Conservation (phyloP, 2,797 vertebrate genomes). For the Pagetopsis macropterus region DNA sequence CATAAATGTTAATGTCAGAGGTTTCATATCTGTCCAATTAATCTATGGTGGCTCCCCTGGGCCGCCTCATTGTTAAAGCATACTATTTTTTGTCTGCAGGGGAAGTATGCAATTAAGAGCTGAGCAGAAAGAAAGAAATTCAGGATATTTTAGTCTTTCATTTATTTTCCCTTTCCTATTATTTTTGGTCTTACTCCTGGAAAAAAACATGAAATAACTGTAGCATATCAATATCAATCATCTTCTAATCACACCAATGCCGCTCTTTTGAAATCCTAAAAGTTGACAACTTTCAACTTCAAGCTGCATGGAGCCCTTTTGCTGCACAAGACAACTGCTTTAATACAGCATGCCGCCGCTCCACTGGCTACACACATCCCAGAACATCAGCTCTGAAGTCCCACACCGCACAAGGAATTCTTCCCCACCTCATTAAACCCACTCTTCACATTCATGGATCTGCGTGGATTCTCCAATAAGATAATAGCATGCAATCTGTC, state of each 20-base stretch:
- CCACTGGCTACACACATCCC: constrained; percentile 43
- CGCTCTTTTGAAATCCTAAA: constrained; percentile 5
- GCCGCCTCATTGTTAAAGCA: constrained; percentile 73
- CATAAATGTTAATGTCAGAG: constrained; percentile 80
- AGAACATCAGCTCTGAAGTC: constrained; percentile 40
- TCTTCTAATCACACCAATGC: not conserved
- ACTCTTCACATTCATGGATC: constrained; percentile 60
- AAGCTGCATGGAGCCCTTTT: constrained; percentile 17
- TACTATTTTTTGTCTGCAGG: constrained; percentile 68
- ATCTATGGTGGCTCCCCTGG: constrained; percentile 74
- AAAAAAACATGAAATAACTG: constrained; percentile 11
- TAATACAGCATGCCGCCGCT: constrained; percentile 28
- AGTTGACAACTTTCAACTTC: constrained; percentile 25
- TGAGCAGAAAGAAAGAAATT: constrained; percentile 54
- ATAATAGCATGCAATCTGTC: constrained; percentile 80
- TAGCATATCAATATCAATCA: constrained; percentile 36
- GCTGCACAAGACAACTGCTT: constrained; percentile 27
- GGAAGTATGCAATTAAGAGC: constrained; percentile 75
- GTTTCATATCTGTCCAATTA: constrained; percentile 79
- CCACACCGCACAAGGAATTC: constrained; percentile 22
- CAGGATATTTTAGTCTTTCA: constrained; percentile 50
- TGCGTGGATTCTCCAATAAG: constrained; percentile 74
- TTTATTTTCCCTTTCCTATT: constrained; percentile 38
- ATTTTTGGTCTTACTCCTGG: constrained; percentile 22
- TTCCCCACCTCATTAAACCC: constrained; percentile 74